Evolutionary conservation across 2,888 invertebrate genomes (phyloP).

Genomic region (Baronia brevicornis): DNA sequence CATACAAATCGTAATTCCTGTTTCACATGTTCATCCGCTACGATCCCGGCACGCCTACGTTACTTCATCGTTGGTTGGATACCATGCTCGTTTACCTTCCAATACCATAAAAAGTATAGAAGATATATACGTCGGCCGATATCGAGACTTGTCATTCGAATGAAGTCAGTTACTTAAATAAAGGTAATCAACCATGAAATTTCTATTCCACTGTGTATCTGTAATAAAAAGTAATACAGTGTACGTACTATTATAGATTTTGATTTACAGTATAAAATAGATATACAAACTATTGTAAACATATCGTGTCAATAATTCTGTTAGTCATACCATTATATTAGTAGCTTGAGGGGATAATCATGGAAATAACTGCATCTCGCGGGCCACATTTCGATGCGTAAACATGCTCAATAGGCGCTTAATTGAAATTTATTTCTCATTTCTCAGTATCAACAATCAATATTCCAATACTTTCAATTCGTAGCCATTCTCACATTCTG

Average conservation of each 20-base stretch:
- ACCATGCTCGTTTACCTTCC: too few species aligned
- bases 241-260: constrained; percentile 4
- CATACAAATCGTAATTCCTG: too few species aligned
- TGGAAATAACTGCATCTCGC: constrained; percentile 49
- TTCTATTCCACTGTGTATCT: too few species aligned
- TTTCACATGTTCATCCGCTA: too few species aligned
- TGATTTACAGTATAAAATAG: constrained; percentile 19
- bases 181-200: too few species aligned
- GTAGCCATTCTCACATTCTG: constrained; percentile 62
- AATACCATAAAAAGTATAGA: too few species aligned
- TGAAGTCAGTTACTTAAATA: too few species aligned
- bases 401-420: constrained; percentile 61
- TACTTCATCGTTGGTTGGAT: too few species aligned
- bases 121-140: too few species aligned
- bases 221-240: constrained; percentile 3
- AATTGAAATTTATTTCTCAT: constrained; percentile 75
- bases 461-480: constrained; percentile 64
- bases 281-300: constrained; percentile 42
- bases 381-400: constrained; percentile 37
- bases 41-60: too few species aligned
- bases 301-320: constrained; percentile 41
- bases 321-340: constrained; percentile 40
- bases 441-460: constrained; percentile 75
- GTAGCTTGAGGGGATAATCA: constrained; percentile 55
- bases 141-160: too few species aligned